Conservation (phyloP, 2,888 invertebrate genomes). For the Drosophila barbarae region DNA sequence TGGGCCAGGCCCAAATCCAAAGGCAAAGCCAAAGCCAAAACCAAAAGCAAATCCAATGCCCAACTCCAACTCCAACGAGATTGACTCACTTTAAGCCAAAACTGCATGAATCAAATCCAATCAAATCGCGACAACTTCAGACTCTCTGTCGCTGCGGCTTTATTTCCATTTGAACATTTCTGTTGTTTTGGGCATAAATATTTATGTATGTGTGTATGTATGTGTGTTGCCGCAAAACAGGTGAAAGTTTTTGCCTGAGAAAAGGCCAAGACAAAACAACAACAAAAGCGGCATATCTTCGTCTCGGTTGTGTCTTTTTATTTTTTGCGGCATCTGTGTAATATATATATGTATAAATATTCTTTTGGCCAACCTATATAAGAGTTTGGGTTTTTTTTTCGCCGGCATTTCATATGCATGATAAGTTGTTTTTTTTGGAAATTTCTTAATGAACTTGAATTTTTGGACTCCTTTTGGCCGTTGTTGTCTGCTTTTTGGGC, state of each 20-base stretch:
- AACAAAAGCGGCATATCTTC: conserved; percentile 12
- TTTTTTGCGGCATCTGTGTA: conserved; percentile 42
- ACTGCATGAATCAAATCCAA: conserved; percentile 25
- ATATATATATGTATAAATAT: conserved; percentile 36
- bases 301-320: conserved; percentile 1
- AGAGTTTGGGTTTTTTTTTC: not conserved
- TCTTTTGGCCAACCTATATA: conserved; percentile 51
- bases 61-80: conserved; percentile 10
- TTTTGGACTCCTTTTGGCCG: not conserved
- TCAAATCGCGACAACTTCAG: conserved; percentile 30
- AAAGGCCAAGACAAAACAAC: conserved; percentile 28
- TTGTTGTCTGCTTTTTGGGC: not conserved
- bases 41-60: conserved; percentile 12
- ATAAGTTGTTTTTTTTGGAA: conserved; percentile 33
- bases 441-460: conserved; percentile 42
- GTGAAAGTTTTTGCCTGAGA: conserved; percentile 62
- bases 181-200: conserved; percentile 67
- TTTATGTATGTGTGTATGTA: conserved; percentile 46
- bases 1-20: conserved; percentile 32
- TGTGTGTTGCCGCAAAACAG: conserved; percentile 58
- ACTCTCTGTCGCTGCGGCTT: conserved; percentile 26
- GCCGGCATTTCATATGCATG: conserved; percentile 23
- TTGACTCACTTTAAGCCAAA: conserved; percentile 18
- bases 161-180: conserved; percentile 28
- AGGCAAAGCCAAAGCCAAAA: conserved; percentile 9